Conservation (phyloP, 2,113 vertebrate genomes). For the Daboia siamensis region DNA sequence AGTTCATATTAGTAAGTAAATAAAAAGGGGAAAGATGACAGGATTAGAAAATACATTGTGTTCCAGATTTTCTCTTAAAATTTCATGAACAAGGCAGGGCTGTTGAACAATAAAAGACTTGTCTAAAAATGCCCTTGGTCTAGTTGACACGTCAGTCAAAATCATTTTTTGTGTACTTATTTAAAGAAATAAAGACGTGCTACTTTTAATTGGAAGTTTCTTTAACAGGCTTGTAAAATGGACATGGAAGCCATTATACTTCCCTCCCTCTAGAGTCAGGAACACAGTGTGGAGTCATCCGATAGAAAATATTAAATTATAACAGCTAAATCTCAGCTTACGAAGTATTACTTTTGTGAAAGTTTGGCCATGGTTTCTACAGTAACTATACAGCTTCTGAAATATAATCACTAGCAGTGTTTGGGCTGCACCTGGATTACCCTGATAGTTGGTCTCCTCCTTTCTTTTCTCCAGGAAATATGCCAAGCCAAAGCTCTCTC, state of each 20-base stretch:
- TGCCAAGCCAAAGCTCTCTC: conserved; percentile 14
- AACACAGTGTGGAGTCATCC: neutral
- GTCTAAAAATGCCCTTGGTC: neutral
- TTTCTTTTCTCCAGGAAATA: conserved; percentile 16
- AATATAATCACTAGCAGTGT: neutral
- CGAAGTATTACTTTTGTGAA: neutral
- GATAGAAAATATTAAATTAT: neutral
- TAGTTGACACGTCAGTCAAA: neutral
- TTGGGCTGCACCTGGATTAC: neutral
- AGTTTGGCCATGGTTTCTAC: neutral
- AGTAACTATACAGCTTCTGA: neutral
- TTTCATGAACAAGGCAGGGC: neutral
- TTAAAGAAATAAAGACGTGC: neutral
- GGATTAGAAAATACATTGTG: neutral
- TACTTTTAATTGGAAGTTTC: neutral
- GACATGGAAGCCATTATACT: neutral
- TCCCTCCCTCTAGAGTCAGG: neutral
- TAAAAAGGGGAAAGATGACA: neutral
- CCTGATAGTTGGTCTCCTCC: neutral
- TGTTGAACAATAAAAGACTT: neutral
- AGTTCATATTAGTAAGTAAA: neutral
- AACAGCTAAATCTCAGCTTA: neutral
- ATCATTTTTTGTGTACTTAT: neutral
- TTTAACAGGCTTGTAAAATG: neutral
- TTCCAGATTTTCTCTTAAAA: neutral